These are phyloP conservation scores for Lutjanus argentimaculatus DNA, from an alignment of 2,797 vertebrate species.

Conservation along the genomic window DNA sequence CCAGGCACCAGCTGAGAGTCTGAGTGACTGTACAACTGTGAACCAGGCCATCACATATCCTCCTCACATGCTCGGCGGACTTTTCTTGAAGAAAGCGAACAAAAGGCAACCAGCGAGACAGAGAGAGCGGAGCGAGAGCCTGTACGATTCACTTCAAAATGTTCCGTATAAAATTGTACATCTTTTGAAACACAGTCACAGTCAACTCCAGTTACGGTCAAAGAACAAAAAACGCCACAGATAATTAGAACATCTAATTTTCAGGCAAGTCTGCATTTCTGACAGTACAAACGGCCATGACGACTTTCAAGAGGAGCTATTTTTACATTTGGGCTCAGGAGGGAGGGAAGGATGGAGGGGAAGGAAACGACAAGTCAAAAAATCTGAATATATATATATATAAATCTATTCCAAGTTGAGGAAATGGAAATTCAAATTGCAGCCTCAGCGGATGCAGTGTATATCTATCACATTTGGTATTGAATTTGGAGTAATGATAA, in stretches of 20 bases:
- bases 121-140: background rate
- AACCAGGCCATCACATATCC: conserved; percentile 24
- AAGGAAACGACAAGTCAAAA: conserved; percentile 18
- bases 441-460: conserved; percentile 30
- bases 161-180: background rate
- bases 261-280: conserved; percentile 20
- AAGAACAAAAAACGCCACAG: conserved; percentile 2
- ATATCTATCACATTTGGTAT: conserved; percentile 46
- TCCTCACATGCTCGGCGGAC: background rate
- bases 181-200: conserved; percentile 14
- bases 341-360: background rate
- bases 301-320: conserved; percentile 41
- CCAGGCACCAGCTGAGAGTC: background rate
- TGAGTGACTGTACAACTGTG: background rate
- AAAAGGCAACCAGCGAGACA: conserved; percentile 10
- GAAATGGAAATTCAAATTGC: conserved; percentile 59
- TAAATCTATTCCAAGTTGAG: conserved; percentile 40
- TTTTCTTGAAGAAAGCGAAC: conserved; percentile 7
- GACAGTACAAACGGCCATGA: conserved; percentile 47
- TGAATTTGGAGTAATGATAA: conserved; percentile 61
- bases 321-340: conserved; percentile 36
- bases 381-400: conserved; percentile 20
- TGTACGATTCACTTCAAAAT: conserved; percentile 10
- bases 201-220: conserved; percentile 2
- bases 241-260: conserved; percentile 50